Conservation (phyloP, 2,113 vertebrate genomes). For the Cyprinodon brontotheroides region DNA sequence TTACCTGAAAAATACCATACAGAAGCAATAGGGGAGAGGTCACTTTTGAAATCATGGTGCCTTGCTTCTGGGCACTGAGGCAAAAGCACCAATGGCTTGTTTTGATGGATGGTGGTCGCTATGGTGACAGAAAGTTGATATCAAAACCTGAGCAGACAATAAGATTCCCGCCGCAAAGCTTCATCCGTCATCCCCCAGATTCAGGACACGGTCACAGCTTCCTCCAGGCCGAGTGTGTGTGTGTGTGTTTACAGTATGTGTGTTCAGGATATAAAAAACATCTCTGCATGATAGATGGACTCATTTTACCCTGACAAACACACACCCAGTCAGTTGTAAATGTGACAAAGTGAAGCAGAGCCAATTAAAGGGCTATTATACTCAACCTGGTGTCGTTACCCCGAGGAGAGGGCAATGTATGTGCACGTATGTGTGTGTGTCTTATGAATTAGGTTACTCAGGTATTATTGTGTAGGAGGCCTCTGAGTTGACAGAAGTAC, state of each 20-base stretch:
- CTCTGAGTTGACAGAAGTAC: too few relatives aligned
- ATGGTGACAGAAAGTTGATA: slow-evolving; percentile 40
- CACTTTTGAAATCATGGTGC: background rate
- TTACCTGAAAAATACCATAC: background rate
- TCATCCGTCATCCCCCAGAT: slow-evolving; percentile 50
- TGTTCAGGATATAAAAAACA: slow-evolving; percentile 22
- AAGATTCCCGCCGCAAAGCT: slow-evolving; percentile 34
- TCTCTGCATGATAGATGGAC: slow-evolving; percentile 44
- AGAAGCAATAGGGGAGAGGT: background rate
- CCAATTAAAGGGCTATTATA: slow-evolving; percentile 54
- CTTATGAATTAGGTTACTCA: too few relatives aligned
- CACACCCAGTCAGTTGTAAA: slow-evolving; percentile 12
- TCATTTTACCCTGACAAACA: slow-evolving; percentile 38
- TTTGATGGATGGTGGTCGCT: slow-evolving; percentile 45
- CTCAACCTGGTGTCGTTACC: slow-evolving; percentile 46
- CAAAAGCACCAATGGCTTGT: slow-evolving; percentile 12
- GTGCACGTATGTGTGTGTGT: too few relatives aligned
- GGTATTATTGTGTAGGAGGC: too few relatives aligned
- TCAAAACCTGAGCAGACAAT: slow-evolving; percentile 37
- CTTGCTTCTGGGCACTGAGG: slow-evolving; percentile 10
- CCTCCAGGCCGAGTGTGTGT: slow-evolving; percentile 31
- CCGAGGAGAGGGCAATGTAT: background rate
- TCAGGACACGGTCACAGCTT: slow-evolving; percentile 18
- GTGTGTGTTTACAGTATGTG: slow-evolving; percentile 20
- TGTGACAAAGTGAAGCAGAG: slow-evolving; percentile 34